phyloP scores from a whole-genome alignment of 2,797 vertebrate genomes.

The Pterois miles region DNA sequence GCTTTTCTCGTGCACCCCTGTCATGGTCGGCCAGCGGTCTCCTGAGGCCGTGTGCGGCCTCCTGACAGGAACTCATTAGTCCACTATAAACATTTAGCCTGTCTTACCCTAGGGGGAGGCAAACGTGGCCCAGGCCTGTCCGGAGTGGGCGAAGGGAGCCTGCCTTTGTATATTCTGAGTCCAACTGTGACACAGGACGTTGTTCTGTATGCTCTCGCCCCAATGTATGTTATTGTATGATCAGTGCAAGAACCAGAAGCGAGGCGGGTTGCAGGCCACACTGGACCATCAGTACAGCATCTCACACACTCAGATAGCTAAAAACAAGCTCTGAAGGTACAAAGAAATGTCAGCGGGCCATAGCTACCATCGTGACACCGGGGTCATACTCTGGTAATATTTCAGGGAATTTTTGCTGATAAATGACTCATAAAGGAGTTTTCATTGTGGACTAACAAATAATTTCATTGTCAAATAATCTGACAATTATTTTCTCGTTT shows the following conservation, averaged over 20 bases:
- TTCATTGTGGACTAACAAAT: no score
- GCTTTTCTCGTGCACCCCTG: constrained; percentile 49
- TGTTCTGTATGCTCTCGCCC: constrained; percentile 1
- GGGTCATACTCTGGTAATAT: neutral
- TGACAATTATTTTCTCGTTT: no score
- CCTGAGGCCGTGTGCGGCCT: constrained; percentile 60
- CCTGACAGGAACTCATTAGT: constrained; percentile 82
- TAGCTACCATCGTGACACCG: neutral
- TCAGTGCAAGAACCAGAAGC: neutral
- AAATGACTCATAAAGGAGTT: neutral
- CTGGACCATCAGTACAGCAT: neutral
- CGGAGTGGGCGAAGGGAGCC: constrained; percentile 16
- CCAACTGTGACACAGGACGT: constrained; percentile 22
- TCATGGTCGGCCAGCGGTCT: constrained; percentile 59
- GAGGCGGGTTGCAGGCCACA: neutral
- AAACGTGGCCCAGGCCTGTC: constrained; percentile 45
- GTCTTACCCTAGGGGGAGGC: constrained; percentile 58
- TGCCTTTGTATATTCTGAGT: constrained; percentile 23
- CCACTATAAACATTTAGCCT: constrained; percentile 79
- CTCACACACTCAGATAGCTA: neutral
- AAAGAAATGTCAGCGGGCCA: neutral
- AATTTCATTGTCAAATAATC: no score
- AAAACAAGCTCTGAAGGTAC: neutral
- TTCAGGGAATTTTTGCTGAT: neutral
- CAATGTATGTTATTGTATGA: constrained; percentile 16